A percentile compares a stretch with the other conserved stretches of the same genome.
These are phyloP conservation scores for Lepidurus couesii DNA, from an alignment of 1,140 invertebrate genomes.

Conservation along the genomic window DNA sequence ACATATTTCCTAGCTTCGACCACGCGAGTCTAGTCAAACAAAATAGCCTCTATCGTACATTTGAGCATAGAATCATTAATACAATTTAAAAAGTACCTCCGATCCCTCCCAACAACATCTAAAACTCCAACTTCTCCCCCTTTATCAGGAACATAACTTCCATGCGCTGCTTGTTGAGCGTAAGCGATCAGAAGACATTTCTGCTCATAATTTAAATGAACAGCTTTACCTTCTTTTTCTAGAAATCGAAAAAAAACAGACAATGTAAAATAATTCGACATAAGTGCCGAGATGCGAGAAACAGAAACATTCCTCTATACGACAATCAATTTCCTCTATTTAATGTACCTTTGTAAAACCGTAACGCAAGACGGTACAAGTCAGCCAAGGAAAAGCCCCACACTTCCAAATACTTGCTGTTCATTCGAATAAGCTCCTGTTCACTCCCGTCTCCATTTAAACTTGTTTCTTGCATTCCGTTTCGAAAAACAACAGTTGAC, in stretches of 20 bases:
- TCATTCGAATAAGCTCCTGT: background rate
- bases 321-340: background rate
- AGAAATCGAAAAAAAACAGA: conserved; percentile 41
- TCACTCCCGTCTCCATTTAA: background rate
- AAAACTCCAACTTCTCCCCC: conserved; percentile 81
- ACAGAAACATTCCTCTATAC: conserved; percentile 6
- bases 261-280: conserved; percentile 23
- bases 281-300: background rate
- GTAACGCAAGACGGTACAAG: conserved; percentile 76
- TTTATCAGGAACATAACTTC: conserved; percentile 68
- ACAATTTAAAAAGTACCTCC: conserved; percentile 44
- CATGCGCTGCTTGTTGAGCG: conserved; percentile 83
- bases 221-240: conserved; percentile 95
- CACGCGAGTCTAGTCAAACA: conserved; percentile 66
- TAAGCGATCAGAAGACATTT: conserved; percentile 85
- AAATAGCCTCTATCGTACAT: conserved; percentile 15
- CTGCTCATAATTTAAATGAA: conserved; percentile 89
- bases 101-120: conserved; percentile 89
- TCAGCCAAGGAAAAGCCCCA: conserved; percentile 67
- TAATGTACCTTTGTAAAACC: conserved; percentile 78
- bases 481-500: conserved; percentile 19
- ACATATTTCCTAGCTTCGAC: conserved; percentile 81
- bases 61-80: conserved; percentile 46
- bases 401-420: conserved; percentile 40
- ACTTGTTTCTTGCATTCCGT: conserved; percentile 22